phyloP scores from a whole-genome alignment of 64 coral and sea anemone species.

The Hydrozoanthus tunicans region DNA sequence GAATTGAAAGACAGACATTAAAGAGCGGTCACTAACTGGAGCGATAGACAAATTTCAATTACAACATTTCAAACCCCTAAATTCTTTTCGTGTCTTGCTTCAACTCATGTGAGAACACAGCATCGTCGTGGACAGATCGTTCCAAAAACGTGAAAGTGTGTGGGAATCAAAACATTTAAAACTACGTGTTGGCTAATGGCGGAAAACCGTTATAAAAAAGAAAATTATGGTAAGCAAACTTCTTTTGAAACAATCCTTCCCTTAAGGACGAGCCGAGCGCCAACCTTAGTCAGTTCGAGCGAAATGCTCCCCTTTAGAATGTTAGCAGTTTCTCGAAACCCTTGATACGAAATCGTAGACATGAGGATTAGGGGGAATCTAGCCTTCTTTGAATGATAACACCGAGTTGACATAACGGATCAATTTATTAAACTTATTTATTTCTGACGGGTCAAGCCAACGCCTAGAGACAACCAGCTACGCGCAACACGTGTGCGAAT shows the following conservation, averaged over 20 bases:
- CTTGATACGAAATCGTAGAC: not conserved
- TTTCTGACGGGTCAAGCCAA: conserved; percentile 12
- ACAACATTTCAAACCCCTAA: conserved; percentile 18
- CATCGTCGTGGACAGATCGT: not conserved
- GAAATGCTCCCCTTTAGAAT: not conserved
- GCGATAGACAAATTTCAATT: conserved; percentile 1
- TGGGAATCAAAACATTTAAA: not conserved
- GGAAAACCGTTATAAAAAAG: conserved; percentile 12
- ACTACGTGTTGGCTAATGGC: not conserved
- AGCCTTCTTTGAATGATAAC: not conserved
- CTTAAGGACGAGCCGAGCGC: not conserved
- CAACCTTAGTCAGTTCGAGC: not conserved
- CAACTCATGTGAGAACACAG: conserved; percentile 38
- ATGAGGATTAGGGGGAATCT: not conserved
- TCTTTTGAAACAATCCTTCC: not conserved
- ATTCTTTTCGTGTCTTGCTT: conserved; percentile 28
- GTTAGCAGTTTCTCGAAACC: not conserved
- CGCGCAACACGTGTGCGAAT: not conserved
- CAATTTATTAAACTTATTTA: conserved; percentile 20
- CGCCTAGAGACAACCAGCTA: conserved; percentile 22
- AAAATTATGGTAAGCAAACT: conserved; percentile 22
- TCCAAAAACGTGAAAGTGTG: not conserved
- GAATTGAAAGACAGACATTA: conserved; percentile 34
- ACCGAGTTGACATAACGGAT: conserved; percentile 12
- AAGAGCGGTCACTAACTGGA: conserved; percentile 2